Conservation (phyloP, 2,797 vertebrate species). For the Halcyon leucocephala region DNA sequence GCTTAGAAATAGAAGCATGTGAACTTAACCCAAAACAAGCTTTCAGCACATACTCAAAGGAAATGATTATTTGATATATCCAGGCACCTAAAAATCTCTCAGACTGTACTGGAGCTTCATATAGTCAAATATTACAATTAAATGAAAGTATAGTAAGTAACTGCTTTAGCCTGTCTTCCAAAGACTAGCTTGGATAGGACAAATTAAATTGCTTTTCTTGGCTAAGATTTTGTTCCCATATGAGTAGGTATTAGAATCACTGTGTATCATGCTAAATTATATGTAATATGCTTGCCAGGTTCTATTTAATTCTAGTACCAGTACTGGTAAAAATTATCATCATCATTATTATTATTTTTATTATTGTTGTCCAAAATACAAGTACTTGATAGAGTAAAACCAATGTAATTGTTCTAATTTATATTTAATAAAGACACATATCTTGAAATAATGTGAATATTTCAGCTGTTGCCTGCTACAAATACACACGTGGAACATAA, state of each 20-base stretch:
- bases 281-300: conserved; percentile 44
- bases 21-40: conserved; percentile 54
- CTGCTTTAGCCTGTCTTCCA: background rate
- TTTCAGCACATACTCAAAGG: conserved; percentile 60
- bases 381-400: background rate
- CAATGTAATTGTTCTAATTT: background rate
- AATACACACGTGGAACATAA: conserved; percentile 9
- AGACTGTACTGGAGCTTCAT: background rate
- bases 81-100: conserved; percentile 40
- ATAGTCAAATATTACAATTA: background rate
- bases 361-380: conserved; percentile 18
- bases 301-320: conserved; percentile 42
- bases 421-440: background rate
- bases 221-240: conserved; percentile 53
- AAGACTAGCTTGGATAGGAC: background rate
- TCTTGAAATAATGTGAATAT: background rate
- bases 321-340: conserved; percentile 20
- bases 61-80: conserved; percentile 9
- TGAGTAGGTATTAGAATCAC: conserved; percentile 55
- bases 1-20: conserved; percentile 51
- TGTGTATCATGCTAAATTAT: conserved; percentile 60
- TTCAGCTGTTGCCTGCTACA: background rate
- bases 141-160: background rate
- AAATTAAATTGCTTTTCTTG: conserved; percentile 57
- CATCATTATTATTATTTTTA: background rate